Conservation (phyloP, 2,797 vertebrate genomes). For the Labroides dimidiatus region DNA sequence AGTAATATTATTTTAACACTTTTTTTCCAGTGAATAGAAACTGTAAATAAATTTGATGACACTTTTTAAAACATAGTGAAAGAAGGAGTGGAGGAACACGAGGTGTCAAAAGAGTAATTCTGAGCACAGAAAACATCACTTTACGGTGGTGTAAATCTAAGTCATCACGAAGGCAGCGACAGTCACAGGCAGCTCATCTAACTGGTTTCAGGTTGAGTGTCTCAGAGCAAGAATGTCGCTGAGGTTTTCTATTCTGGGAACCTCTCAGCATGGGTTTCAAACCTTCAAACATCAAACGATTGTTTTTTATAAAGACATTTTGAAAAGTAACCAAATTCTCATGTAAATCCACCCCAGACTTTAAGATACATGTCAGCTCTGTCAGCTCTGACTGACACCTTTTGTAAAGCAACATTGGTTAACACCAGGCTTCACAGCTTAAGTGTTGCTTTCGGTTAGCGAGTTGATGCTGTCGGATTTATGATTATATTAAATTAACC, state of each 20-base stretch:
- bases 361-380: no score
- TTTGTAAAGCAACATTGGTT: no score
- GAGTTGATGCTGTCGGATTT: no score
- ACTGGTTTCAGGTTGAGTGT: slow-evolving; percentile 49
- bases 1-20: no score
- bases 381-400: no score
- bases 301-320: neutral
- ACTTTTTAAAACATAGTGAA: neutral
- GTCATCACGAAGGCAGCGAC: slow-evolving; percentile 26
- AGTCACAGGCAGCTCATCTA: slow-evolving; percentile 50
- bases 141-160: slow-evolving; percentile 37
- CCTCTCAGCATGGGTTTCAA: slow-evolving; percentile 30
- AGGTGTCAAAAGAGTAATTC: slow-evolving; percentile 27
- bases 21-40: neutral
- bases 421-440: no score
- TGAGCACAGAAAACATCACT: slow-evolving; percentile 22
- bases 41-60: neutral
- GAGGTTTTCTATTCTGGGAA: slow-evolving; percentile 60
- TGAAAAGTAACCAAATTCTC: neutral
- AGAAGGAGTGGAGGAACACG: slow-evolving; percentile 20
- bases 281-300: neutral
- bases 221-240: slow-evolving; percentile 36
- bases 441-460: no score
- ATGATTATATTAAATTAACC: no score
- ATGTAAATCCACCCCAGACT: no score